Conservation (phyloP, 1,140 invertebrate species). For the Drosophila sp. region DNA sequence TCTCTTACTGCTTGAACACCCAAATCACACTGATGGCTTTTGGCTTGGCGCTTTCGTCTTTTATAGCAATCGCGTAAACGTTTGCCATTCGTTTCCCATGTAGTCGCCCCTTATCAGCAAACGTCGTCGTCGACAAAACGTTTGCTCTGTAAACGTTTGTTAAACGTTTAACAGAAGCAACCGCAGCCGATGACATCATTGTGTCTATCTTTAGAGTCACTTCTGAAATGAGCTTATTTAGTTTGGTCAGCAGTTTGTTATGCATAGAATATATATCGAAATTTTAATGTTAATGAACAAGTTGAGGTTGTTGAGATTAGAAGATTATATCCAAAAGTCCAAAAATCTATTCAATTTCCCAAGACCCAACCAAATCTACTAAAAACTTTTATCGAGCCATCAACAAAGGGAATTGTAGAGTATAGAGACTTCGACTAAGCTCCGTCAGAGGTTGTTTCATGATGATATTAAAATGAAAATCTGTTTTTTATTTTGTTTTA, state of each 20-base stretch:
- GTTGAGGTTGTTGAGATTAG: no score
- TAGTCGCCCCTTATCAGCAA: background rate
- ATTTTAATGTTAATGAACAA: no score
- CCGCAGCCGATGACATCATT: conserved; percentile 15
- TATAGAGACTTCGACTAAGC: background rate
- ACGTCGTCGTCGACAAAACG: conserved; percentile 9
- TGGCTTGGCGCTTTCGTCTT: conserved; percentile 16
- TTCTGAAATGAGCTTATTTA: background rate
- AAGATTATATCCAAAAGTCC: no score
- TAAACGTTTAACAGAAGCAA: conserved; percentile 10
- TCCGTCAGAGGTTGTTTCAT: background rate
- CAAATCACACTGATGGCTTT: conserved; percentile 42
- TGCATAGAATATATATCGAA: background rate
- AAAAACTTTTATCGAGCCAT: no score
- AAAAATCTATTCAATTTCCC: no score
- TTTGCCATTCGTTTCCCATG: conserved; percentile 6
- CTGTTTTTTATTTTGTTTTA: conserved; percentile 38
- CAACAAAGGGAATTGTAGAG: background rate
- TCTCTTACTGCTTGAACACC: conserved; percentile 26
- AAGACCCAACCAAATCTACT: no score
- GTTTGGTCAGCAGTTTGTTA: background rate
- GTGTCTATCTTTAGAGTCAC: background rate
- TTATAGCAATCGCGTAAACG: conserved; percentile 32
- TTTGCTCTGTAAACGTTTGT: conserved; percentile 38
- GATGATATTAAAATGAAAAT: conserved; percentile 2